Evolutionary conservation across 2,797 vertebrate genomes (phyloP).

Genomic region (Xenentodon cancila): DNA sequence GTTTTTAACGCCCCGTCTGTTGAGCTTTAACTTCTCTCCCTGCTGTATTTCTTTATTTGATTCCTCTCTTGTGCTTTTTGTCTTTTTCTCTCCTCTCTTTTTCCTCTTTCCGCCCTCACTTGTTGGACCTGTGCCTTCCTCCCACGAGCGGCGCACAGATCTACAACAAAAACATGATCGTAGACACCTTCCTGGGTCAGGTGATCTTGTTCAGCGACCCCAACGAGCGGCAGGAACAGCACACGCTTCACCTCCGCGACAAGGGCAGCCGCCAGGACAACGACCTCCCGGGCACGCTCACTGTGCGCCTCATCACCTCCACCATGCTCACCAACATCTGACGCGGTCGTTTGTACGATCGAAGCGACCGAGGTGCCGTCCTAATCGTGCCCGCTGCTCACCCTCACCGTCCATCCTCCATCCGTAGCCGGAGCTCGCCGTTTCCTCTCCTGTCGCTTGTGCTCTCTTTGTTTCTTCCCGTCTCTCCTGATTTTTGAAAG

Average conservation of each 20-base stretch:
- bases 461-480: constrained; percentile 1
- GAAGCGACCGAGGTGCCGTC: not conserved
- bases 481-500: constrained; percentile 15
- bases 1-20: not conserved
- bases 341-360: constrained; percentile 26
- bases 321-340: constrained; percentile 89
- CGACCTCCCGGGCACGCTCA: constrained; percentile 89
- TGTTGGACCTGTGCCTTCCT: not conserved
- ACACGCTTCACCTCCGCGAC: constrained; percentile 93
- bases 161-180: constrained; percentile 95
- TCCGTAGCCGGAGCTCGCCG: constrained; percentile 22
- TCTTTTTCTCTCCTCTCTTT: constrained; percentile 16
- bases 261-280: constrained; percentile 86
- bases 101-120: not conserved
- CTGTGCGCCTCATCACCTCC: constrained; percentile 88
- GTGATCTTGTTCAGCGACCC: constrained; percentile 88
- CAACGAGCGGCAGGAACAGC: constrained; percentile 88
- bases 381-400: not conserved
- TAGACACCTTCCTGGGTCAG: constrained; percentile 96
- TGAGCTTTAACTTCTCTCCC: constrained; percentile 6
- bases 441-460: constrained; percentile 1
- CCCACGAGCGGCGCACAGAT: constrained; percentile 78
- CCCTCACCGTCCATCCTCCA: not conserved
- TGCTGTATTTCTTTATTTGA: not conserved
- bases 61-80: constrained; percentile 28